Base-by-base conservation (phyloP, 1,140 invertebrate genomes). In the Cydia pomonella region DNA sequence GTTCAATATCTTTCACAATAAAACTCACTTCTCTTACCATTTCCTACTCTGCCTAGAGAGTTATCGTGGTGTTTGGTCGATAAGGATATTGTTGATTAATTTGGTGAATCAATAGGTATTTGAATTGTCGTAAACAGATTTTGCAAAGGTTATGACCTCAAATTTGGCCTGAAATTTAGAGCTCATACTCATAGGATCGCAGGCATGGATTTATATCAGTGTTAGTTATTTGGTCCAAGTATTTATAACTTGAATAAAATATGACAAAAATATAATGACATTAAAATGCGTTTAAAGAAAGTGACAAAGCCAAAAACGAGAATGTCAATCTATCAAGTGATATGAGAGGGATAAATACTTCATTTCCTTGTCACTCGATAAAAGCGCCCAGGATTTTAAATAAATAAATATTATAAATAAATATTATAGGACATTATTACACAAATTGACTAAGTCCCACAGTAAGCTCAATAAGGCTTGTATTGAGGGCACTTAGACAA, bases 1-100 rank as follows among this genome's bases (percentile, higher is more conserved):
- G 77, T 83, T 81, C 83, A 89, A 87, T 82, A 78, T 75, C 78
- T 71, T 77, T 81, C 73, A 75, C 29, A 79, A 85, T 91, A 91
- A 88, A 89, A 84, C 73, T 77, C 80, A 87, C 77, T 85, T 88
- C 79, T 47, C 78, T 78, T 77, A 77, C 74, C 75, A 80, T 77
- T 75, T 50, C 72, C 47, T 81, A 80, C 80, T 83, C 84, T 84
- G 88, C 87, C 84, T 89, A 88, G 84, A 91, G 87, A 92, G 87
- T 80, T 85, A 84, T 59, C 18, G 53, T 59, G 53, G 53, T 21
- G 18, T 59, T 12, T 59, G 53, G 23, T 59, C 53, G 53, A 59
- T 23, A 59, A 59, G 53, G 53, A 59, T 23, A 59, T 59, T 23
- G 53, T 59, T 59, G 23, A 21, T 59, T 23, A n/a, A 7, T 10